Evolutionary conservation across 2,797 vertebrate species (phyloP), one percentile per base, ranked within the genome.

Genomic region (Sebastes paucispinis): DNA sequence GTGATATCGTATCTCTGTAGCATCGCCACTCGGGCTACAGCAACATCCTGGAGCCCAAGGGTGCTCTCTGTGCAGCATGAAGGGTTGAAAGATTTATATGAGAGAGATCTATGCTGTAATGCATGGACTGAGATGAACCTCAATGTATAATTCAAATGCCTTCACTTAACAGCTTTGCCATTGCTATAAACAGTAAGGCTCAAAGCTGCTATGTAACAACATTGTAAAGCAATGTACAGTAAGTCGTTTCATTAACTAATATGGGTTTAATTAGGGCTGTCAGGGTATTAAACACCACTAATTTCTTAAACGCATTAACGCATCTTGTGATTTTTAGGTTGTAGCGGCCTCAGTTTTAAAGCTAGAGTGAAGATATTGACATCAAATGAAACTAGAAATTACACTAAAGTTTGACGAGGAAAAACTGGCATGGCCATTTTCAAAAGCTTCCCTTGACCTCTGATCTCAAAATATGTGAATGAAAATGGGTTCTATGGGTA

Each of bases 1-100:
- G n/a, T 69, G 79, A 85, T 75, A 88, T 67, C 20, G n/a, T 83
- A 74, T 88, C 70, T 73, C 59, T 69, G 32, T 27, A 68, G 76
- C 8, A 27, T 39, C 18, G 32, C 52, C 16, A 22, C 20, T 24
- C n/a, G 3, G 22, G 24, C 64, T 43, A 65, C 63, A 24, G 18
- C 54, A 57, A 71, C 54, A 60, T 66, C 52, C 52, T 47, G 68
- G 64, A 54, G 31, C 18, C 32, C 39, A 13, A 9, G 6, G 63
- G 18, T 65, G 47, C 73, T 71, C 27, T 34, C 12, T 29, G 65
- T 62, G 54, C 36, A 63, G 75, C 55, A 71, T 72, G 68, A 8
- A 73, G 54, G 24, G 27, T 22, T 85, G n/a, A 73, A 86, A 69
- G 14, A 32, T 36, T 55, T 2, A 71, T 39, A 29, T 69, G 31